Conservation (phyloP, 2,888 invertebrate species). For the Oscheius sp. region DNA sequence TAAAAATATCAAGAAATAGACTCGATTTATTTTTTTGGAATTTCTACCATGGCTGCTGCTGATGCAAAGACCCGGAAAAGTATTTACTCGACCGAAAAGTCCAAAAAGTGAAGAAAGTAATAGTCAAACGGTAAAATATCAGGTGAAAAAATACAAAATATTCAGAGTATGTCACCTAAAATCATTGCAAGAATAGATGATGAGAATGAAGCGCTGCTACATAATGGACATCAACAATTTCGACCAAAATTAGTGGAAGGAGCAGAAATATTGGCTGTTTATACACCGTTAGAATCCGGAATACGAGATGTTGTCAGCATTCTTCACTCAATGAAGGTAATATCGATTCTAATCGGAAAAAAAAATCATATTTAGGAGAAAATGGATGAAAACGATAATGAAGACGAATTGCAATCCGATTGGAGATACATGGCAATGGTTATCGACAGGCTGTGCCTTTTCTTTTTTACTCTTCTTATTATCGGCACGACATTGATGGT, state of each 20-base stretch:
- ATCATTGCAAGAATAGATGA: conserved; percentile 15
- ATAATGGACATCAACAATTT: not conserved
- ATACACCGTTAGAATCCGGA: conserved; percentile 38
- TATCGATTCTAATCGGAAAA: not conserved
- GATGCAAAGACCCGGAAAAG: conserved; percentile 95
- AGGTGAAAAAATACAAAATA: not conserved
- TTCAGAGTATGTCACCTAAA: conserved; percentile 31
- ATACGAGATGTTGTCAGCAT: conserved; percentile 34
- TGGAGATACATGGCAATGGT: conserved; percentile 72
- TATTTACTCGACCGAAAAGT: conserved; percentile 77
- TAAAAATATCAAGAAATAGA: conserved; percentile 78
- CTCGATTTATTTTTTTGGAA: conserved; percentile 91
- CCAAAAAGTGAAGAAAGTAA: conserved; percentile 17
- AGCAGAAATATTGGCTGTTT: conserved; percentile 30
- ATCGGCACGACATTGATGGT: conserved; percentile 44
- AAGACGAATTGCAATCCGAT: conserved; percentile 69
- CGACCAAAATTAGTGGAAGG: conserved; percentile 33
- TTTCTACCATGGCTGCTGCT: conserved; percentile 97
- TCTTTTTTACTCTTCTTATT: conserved; percentile 59
- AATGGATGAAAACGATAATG: conserved; percentile 68
- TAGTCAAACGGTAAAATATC: conserved; percentile 3
- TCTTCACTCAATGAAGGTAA: conserved; percentile 41
- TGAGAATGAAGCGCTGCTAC: conserved; percentile 11
- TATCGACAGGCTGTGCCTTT: conserved; percentile 69
- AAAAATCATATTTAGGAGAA: conserved; percentile 46